These are phyloP conservation scores for Andrena cerasifolii DNA, from an alignment of 1,140 invertebrate species.

Conservation along the genomic window DNA sequence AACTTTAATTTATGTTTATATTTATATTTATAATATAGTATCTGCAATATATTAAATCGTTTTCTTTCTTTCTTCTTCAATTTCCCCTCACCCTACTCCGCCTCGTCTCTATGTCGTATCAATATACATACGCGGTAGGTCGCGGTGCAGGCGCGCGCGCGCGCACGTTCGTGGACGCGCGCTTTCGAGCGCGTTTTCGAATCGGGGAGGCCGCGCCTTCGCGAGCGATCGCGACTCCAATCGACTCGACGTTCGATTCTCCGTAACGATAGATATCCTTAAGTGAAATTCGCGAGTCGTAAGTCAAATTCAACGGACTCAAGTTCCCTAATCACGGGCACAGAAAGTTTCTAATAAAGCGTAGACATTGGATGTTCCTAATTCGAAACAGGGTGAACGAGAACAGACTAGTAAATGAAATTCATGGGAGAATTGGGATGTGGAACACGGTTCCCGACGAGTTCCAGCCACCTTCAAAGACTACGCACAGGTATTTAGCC, in stretches of 20 bases:
- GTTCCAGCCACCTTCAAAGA: too few relatives aligned
- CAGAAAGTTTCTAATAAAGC: too few relatives aligned
- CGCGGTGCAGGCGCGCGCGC: conserved; percentile 15
- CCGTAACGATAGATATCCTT: too few relatives aligned
- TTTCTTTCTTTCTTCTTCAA: conserved; percentile 5
- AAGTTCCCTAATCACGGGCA: too few relatives aligned
- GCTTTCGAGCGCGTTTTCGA: not conserved
- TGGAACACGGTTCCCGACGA: not conserved
- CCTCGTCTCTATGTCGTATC: conserved; percentile 39
- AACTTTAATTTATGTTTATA: conserved; percentile 68
- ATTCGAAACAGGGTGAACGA: too few relatives aligned
- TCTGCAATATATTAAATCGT: conserved; percentile 75
- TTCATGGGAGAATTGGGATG: not conserved
- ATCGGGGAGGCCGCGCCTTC: not conserved
- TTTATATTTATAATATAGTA: conserved; percentile 69
- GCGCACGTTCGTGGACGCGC: conserved; percentile 7
- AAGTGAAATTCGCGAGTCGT: too few relatives aligned
- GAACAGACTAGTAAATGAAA: not conserved
- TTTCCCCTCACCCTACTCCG: conserved; percentile 23
- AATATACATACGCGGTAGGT: conserved; percentile 57
- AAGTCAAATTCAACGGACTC: too few relatives aligned
- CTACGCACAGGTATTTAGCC: too few relatives aligned
- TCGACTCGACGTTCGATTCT: not conserved
- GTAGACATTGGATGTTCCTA: too few relatives aligned
- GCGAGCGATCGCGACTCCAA: not conserved